Evolutionary conservation across 2,113 vertebrate genomes (phyloP).

Genomic region (Machaerirhynchus nigripectus): DNA sequence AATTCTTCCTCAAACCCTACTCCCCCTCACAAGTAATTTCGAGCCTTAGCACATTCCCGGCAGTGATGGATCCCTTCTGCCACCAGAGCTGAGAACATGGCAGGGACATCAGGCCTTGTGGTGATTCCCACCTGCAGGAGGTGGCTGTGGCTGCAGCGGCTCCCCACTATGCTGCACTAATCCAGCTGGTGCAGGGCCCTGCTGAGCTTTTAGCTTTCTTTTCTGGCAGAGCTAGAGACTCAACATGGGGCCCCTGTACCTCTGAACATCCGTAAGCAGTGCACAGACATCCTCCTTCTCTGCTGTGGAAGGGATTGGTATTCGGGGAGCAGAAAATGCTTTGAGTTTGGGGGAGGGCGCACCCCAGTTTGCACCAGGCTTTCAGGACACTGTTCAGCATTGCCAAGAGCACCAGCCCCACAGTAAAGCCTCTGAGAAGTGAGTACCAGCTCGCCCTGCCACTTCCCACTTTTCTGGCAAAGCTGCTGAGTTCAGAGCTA

Average conservation of each 20-base stretch:
- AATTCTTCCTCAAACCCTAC: neutral
- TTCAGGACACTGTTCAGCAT: neutral
- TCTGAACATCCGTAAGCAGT: neutral
- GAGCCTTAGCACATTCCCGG: neutral
- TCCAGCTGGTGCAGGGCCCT: neutral
- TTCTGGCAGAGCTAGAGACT: neutral
- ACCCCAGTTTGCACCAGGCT: neutral
- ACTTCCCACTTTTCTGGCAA: neutral
- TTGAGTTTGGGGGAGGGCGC: neutral
- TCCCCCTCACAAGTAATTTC: neutral
- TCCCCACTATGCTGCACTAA: neutral
- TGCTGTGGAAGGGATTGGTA: neutral
- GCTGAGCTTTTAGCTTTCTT: neutral
- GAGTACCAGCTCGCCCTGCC: neutral
- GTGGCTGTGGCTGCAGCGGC: neutral
- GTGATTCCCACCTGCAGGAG: neutral
- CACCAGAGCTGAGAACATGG: neutral
- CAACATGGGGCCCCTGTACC: neutral
- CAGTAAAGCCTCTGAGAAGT: fast-evolving
- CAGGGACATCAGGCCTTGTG: neutral
- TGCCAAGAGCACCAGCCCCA: neutral
- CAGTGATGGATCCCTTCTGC: neutral
- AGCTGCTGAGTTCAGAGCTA: neutral
- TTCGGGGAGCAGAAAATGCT: fast-evolving
- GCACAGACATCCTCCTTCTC: neutral